phyloP scores from a whole-genome alignment of 2,888 invertebrate genomes.

The Tiphia femorata region DNA sequence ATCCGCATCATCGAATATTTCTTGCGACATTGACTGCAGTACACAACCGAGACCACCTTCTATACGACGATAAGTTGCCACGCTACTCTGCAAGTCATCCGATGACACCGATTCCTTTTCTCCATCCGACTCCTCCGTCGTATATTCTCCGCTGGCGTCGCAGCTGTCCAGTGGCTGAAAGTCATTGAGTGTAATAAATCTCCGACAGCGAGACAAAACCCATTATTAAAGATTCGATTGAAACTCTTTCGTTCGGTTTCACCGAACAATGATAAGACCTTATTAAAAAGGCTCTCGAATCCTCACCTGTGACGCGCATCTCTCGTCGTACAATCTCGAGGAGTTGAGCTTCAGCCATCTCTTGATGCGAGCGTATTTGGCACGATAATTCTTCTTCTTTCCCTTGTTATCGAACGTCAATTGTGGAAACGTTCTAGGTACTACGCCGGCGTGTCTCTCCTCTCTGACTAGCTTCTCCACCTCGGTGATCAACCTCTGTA shows the following conservation, averaged over 20 bases:
- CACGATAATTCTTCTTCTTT: constrained; percentile 67
- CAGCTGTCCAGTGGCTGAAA: constrained; percentile 79
- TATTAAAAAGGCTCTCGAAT: neutral
- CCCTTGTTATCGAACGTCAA: constrained; percentile 69
- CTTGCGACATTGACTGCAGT: constrained; percentile 61
- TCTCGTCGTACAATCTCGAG: constrained; percentile 52
- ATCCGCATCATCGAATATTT: constrained; percentile 63
- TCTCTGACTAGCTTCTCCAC: constrained; percentile 84
- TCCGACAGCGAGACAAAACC: neutral
- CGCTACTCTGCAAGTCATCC: constrained; percentile 83
- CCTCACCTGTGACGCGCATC: constrained; percentile 57
- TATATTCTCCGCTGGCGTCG: constrained; percentile 92
- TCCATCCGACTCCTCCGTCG: constrained; percentile 80
- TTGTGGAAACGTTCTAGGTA: constrained; percentile 71
- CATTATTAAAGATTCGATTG: too few species aligned
- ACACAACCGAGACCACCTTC: constrained; percentile 48
- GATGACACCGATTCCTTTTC: constrained; percentile 81
- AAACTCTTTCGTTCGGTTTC: too few species aligned
- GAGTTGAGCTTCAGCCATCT: constrained; percentile 77
- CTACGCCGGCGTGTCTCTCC: constrained; percentile 64
- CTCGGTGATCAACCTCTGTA: constrained; percentile 82
- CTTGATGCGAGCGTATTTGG: constrained; percentile 78
- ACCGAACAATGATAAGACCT: neutral
- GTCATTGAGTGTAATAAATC: neutral
- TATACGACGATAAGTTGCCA: constrained; percentile 75